These are phyloP conservation scores for Saguinus midas DNA, from an alignment of 2,113 vertebrate species.

Conservation along the genomic window DNA sequence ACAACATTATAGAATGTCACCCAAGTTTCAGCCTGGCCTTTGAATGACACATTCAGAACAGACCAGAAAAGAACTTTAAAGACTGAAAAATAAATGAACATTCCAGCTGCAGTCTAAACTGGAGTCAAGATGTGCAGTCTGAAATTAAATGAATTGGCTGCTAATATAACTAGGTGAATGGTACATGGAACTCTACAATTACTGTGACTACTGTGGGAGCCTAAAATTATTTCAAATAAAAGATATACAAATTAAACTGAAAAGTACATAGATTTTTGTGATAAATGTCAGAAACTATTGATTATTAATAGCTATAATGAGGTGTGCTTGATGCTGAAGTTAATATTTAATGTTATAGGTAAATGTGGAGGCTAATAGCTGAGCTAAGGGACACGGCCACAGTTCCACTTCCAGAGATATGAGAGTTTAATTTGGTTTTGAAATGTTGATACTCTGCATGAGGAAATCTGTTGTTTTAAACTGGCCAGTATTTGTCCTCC, in stretches of 20 bases:
- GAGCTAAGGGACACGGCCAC: not conserved
- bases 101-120: not conserved
- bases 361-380: not conserved
- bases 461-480: not conserved
- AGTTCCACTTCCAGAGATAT: not conserved
- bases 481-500: not conserved
- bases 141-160: not conserved
- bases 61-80: not conserved
- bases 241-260: not conserved
- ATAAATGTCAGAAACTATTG: not conserved
- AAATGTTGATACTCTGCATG: rapidly evolving
- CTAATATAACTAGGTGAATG: not conserved
- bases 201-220: not conserved
- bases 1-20: not conserved
- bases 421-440: too few relatives aligned
- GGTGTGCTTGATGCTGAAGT: not conserved
- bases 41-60: too few relatives aligned
- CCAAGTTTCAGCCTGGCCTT: not conserved
- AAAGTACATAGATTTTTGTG: not conserved
- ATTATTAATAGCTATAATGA: not conserved
- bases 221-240: not conserved
- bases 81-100: not conserved
- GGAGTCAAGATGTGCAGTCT: not conserved
- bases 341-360: not conserved
- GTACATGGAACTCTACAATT: not conserved